Conservation (phyloP, 2,797 vertebrate species). For the Melanotaenia pygmaea region DNA sequence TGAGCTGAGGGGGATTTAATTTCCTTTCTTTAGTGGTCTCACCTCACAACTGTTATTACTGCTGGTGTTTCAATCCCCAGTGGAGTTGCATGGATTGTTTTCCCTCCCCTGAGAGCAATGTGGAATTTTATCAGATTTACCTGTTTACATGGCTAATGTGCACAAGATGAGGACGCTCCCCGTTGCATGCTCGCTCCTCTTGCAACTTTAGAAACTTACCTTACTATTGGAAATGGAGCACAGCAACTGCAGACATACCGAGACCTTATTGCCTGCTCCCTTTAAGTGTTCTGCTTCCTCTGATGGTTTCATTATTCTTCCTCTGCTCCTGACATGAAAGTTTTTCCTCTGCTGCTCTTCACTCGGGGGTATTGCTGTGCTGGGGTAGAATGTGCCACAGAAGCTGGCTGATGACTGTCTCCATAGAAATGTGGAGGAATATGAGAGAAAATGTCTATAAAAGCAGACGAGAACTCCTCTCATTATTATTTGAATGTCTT, state of each 20-base stretch:
- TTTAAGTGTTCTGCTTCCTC: constrained; percentile 41
- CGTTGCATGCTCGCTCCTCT: background rate
- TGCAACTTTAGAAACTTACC: constrained; percentile 18
- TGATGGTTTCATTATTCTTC: constrained; percentile 62
- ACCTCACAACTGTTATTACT: constrained; percentile 69
- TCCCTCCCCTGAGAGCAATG: constrained; percentile 50
- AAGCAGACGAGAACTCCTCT: constrained; percentile 62
- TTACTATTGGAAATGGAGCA: constrained; percentile 34
- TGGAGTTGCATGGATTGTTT: constrained; percentile 39
- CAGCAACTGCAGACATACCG: constrained; percentile 10
- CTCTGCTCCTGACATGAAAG: constrained; percentile 47
- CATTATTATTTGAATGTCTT: constrained; percentile 56
- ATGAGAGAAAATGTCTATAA: constrained; percentile 37
- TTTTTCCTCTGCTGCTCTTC: constrained; percentile 39
- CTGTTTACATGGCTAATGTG: constrained; percentile 64
- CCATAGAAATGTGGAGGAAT: constrained; percentile 58
- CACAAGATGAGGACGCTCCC: constrained; percentile 56
- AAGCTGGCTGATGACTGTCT: constrained; percentile 55
- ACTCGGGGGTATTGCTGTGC: constrained; percentile 57
- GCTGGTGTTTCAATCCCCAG: constrained; percentile 58
- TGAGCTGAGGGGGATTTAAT: constrained; percentile 75
- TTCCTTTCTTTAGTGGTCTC: constrained; percentile 70
- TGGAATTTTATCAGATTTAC: constrained; percentile 65
- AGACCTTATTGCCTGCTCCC: constrained; percentile 24
- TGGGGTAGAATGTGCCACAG: constrained; percentile 59